A percentile compares a stretch with the other conserved stretches of the same genome.
Conservation (phyloP, 2,888 invertebrate species). For the Schizaphis graminum region DNA sequence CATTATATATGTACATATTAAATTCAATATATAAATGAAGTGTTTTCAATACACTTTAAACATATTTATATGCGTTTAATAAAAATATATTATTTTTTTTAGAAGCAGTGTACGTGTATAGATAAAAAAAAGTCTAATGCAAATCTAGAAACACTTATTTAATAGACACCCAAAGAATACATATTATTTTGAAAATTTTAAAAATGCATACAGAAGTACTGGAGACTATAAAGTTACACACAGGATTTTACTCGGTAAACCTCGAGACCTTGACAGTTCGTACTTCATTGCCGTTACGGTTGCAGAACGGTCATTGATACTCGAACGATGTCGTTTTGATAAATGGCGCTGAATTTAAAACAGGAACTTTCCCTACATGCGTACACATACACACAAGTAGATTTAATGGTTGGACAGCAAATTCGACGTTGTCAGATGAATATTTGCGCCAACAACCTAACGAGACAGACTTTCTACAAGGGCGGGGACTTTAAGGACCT, state of each 20-base stretch:
- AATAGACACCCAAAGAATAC: neutral
- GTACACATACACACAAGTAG: neutral
- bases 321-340: slow-evolving; percentile 61
- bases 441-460: slow-evolving; percentile 54
- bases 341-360: slow-evolving; percentile 65
- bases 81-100: neutral
- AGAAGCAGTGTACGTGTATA: neutral
- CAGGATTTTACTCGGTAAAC: slow-evolving; percentile 18
- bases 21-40: neutral
- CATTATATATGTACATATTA: neutral
- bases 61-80: neutral
- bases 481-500: slow-evolving; percentile 43
- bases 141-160: neutral
- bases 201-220: neutral
- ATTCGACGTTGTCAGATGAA: slow-evolving; percentile 53
- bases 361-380: slow-evolving; percentile 59
- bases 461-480: slow-evolving; percentile 58
- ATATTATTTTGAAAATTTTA: neutral
- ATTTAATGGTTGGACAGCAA: slow-evolving; percentile 59
- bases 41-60: neutral
- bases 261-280: slow-evolving; percentile 55
- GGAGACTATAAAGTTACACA: neutral
- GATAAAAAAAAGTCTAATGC: neutral
- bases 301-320: slow-evolving; percentile 62
- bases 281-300: slow-evolving; percentile 34